phyloP scores from a whole-genome alignment of 2,888 invertebrate species.

The Cybosia mesomella region DNA sequence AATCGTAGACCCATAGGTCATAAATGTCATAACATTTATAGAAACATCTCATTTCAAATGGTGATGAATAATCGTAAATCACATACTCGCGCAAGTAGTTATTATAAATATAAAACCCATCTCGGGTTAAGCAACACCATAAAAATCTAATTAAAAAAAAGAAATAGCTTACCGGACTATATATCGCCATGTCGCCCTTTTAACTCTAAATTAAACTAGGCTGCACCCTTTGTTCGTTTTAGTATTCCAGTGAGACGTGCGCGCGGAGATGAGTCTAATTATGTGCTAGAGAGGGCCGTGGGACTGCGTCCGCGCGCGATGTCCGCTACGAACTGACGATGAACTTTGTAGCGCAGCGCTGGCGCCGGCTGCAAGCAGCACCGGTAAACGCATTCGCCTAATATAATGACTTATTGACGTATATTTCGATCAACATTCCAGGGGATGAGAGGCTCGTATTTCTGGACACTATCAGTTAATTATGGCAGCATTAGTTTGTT shows the following conservation, averaged over 20 bases:
- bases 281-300: slow-evolving; percentile 29
- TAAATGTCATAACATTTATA: slow-evolving; percentile 48
- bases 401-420: slow-evolving; percentile 64
- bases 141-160: slow-evolving; percentile 17
- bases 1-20: slow-evolving; percentile 31
- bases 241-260: slow-evolving; percentile 52
- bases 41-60: slow-evolving; percentile 46
- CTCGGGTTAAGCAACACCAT: slow-evolving; percentile 19
- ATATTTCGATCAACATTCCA: slow-evolving; percentile 71
- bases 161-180: slow-evolving; percentile 68
- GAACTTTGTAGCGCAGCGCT: slow-evolving; percentile 68
- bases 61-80: slow-evolving; percentile 33
- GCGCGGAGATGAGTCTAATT: slow-evolving; percentile 53
- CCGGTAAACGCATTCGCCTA: slow-evolving; percentile 61
- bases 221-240: slow-evolving; percentile 74
- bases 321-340: slow-evolving; percentile 58
- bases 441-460: slow-evolving; percentile 70
- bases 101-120: slow-evolving; percentile 41
- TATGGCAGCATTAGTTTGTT: slow-evolving; percentile 41
- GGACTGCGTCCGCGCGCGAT: slow-evolving; percentile 71
- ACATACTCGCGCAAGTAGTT: slow-evolving; percentile 32
- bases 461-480: slow-evolving; percentile 70
- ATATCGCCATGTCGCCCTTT: slow-evolving; percentile 71
- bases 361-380: slow-evolving; percentile 43
- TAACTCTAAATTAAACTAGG: slow-evolving; percentile 77